These are phyloP conservation scores for Pantherophis guttatus DNA, from an alignment of 2,113 vertebrate species.

Conservation along the genomic window DNA sequence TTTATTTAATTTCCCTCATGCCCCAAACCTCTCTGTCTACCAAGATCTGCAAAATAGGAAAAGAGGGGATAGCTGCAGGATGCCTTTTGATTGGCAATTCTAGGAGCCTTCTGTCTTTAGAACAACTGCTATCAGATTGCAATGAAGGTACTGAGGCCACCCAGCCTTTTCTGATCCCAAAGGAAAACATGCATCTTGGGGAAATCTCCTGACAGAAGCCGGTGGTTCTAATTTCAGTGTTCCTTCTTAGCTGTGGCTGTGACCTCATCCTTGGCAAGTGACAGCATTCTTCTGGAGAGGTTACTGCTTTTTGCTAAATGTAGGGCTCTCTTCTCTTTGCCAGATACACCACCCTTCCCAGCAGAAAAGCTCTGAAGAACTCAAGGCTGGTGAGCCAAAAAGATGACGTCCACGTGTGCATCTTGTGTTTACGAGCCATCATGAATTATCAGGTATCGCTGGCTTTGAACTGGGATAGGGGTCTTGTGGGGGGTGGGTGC, in stretches of 20 bases:
- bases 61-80: not conserved
- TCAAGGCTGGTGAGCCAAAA: constrained; percentile 95
- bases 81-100: not conserved
- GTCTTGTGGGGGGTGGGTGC: too few species aligned
- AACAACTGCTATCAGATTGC: not conserved
- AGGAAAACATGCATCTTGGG: not conserved
- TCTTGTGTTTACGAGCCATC: constrained; percentile 94
- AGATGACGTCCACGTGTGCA: constrained; percentile 96
- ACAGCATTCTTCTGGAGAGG: not conserved
- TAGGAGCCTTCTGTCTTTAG: not conserved
- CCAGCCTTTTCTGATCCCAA: not conserved
- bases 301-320: constrained; percentile 11
- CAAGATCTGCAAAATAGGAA: not conserved
- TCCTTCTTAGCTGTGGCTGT: constrained; percentile 3
- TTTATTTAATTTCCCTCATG: not conserved
- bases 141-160: not conserved
- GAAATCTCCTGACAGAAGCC: constrained; percentile 3
- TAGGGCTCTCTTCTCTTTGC: not conserved
- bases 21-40: not conserved
- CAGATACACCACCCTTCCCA: constrained; percentile 85
- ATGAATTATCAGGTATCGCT: constrained; percentile 96
- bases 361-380: constrained; percentile 91
- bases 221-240: constrained; percentile 1
- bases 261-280: constrained; percentile 13
- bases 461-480: not conserved